Base-by-base conservation (phyloP, 2,797 vertebrate genomes). In the Glossophaga mutica region DNA sequence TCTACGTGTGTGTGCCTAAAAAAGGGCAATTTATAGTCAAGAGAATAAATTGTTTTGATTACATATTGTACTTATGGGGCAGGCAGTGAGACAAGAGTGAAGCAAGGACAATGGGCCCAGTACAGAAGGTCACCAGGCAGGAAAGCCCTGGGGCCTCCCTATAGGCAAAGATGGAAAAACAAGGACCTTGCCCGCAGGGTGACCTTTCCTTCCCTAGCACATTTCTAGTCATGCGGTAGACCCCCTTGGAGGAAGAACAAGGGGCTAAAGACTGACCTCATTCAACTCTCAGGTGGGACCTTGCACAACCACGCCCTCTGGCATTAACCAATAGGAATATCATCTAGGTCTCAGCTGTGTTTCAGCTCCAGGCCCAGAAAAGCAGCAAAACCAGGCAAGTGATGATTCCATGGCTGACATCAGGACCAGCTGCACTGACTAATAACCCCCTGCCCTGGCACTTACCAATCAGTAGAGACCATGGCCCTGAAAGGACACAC, bases 11-110 rank as follows among this genome's bases (percentile, higher is more conserved):
- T 73, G 32, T 91, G 73, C 6, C 52, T 85, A 73, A 62, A 87
- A 71, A 71, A 82, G 39, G 50, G 26, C 24, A 95, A 94, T 19
- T 92, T 9, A 67, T 1, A 84, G 55, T 76, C 32, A 82, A 90
- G 62, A 87, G 42, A 94, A 95, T 70, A 84, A 83, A 77, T 76
- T 73, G 11, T 50, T 89, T 85, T 44, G 24, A 73, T 92, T 67
- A 82, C 12, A 46, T 9, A 32, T 37, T 78, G n/a, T 55, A 37
- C n/a, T 78, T 34, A 68, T 37, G 65, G 18, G 16, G n/a, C n/a
- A 68, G n/a, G 18, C 18, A 68, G 62, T 67, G 19, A 67, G 65
- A 37, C 18, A 68, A 16, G n/a, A 68, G n/a, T 37, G 15, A 8
- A 68, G n/a, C 65, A 68, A 68, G 65, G n/a, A 37, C 8, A 68